These are phyloP conservation scores for Porites australiensis DNA, from an alignment of 64 coral and sea anemone species.

Conservation along the genomic window DNA sequence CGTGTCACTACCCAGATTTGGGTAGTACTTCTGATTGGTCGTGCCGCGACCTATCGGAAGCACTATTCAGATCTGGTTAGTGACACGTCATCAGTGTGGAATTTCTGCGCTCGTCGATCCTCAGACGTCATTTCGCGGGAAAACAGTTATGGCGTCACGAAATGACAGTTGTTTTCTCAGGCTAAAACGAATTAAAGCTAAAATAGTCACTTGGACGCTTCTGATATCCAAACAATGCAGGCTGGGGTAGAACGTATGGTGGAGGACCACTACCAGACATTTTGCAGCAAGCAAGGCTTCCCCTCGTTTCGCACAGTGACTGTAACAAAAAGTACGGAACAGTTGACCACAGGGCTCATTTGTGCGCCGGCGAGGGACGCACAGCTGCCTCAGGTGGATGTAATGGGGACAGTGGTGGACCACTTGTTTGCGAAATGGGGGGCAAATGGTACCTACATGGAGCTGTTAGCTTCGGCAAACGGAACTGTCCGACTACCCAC, in stretches of 20 bases:
- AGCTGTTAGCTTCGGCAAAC: conserved; percentile 75
- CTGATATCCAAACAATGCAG: background rate
- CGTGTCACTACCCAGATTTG: no score
- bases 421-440: conserved; percentile 68
- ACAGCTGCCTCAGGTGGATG: conserved; percentile 73
- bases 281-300: conserved; percentile 80
- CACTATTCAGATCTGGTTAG: no score
- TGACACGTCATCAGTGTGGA: no score
- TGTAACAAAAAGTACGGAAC: conserved; percentile 60
- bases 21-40: no score
- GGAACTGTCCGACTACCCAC: conserved; percentile 64
- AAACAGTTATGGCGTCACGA: no score
- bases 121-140: no score
- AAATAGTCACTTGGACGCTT: no score
- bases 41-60: no score
- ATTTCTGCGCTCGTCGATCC: no score
- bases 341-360: conserved; percentile 64
- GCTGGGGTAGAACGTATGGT: conserved; percentile 54
- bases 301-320: conserved; percentile 72
- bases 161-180: no score
- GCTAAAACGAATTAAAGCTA: no score
- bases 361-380: conserved; percentile 81
- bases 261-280: conserved; percentile 59
- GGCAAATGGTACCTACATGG: conserved; percentile 75
- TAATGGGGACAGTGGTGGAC: conserved; percentile 73